Percentiles rank a stretch among this genome's conserved stretches.
phyloP scores from a whole-genome alignment of 2,797 vertebrate genomes.

The Rhodeus uyekii region DNA sequence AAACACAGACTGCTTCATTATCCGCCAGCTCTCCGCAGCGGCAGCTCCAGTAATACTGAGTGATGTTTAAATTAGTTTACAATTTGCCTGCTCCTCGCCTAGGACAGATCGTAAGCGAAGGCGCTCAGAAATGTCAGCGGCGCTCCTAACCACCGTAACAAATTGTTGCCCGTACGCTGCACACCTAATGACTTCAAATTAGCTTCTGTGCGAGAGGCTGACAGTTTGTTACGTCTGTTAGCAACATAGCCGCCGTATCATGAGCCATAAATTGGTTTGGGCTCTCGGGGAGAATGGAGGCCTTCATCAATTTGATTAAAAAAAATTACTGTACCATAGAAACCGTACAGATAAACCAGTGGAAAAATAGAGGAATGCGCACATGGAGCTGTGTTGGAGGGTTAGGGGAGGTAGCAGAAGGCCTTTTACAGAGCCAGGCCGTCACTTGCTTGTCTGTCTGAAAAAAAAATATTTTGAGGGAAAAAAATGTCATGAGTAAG shows the following conservation, averaged over 20 bases:
- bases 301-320: slow-evolving; percentile 98
- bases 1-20: slow-evolving; percentile 88
- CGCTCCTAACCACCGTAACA: slow-evolving; percentile 94
- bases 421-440: slow-evolving; percentile 27
- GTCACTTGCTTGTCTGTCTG: slow-evolving; percentile 20
- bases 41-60: slow-evolving; percentile 95
- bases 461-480: neutral
- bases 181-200: slow-evolving; percentile 99
- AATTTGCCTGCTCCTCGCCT: slow-evolving; percentile 97
- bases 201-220: slow-evolving; percentile 94
- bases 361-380: slow-evolving; percentile 81
- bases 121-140: slow-evolving; percentile 92
- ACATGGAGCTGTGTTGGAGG: neutral
- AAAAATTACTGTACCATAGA: slow-evolving; percentile 96
- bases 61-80: slow-evolving; percentile 99
- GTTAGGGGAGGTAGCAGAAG: slow-evolving; percentile 25
- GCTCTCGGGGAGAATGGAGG: slow-evolving; percentile 84
- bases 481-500: neutral
- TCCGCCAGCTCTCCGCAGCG: slow-evolving; percentile 87
- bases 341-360: slow-evolving; percentile 85
- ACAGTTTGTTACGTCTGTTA: slow-evolving; percentile 99
- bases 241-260: slow-evolving; percentile 93
- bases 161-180: slow-evolving; percentile 96
- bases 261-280: slow-evolving; percentile 99
- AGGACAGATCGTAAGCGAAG: slow-evolving; percentile 95